These are phyloP conservation scores for Popillia japonica DNA, from an alignment of 1,140 invertebrate species.

Conservation along the genomic window DNA sequence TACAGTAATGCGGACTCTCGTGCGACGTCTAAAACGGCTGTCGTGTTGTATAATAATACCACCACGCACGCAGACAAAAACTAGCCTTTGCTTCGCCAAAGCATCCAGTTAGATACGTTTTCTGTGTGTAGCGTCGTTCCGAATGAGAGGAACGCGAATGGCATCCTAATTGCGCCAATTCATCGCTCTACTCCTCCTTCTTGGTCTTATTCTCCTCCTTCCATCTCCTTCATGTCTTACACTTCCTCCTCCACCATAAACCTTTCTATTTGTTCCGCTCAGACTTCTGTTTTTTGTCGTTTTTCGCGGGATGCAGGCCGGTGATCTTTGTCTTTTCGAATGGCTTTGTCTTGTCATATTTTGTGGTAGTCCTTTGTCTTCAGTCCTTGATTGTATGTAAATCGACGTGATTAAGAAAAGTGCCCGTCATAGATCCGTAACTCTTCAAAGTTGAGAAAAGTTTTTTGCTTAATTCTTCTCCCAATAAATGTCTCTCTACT, in stretches of 20 bases:
- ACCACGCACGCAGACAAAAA: slow-evolving; percentile 14
- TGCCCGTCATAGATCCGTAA: not conserved
- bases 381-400: not conserved
- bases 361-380: slow-evolving; percentile 7
- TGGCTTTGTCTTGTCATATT: not conserved
- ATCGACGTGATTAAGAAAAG: not conserved
- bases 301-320: not conserved
- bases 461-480: not conserved
- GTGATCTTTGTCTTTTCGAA: slow-evolving; percentile 11
- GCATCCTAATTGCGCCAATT: slow-evolving; percentile 31
- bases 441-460: not conserved
- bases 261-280: not conserved
- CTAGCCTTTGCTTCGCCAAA: not conserved
- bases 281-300: not conserved
- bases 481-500: not conserved
- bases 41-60: not conserved
- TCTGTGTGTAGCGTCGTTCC: slow-evolving; percentile 7
- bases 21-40: not conserved
- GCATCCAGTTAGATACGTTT: not conserved
- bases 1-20: not conserved
- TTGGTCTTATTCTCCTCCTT: not conserved
- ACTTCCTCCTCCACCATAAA: not conserved
- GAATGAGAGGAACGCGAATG: slow-evolving; percentile 27
- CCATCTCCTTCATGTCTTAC: not conserved
- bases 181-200: slow-evolving; percentile 1